Evolutionary conservation across 2,888 invertebrate species (phyloP), one percentile per base, ranked within the genome.

Genomic region (Acleris holmiana): DNA sequence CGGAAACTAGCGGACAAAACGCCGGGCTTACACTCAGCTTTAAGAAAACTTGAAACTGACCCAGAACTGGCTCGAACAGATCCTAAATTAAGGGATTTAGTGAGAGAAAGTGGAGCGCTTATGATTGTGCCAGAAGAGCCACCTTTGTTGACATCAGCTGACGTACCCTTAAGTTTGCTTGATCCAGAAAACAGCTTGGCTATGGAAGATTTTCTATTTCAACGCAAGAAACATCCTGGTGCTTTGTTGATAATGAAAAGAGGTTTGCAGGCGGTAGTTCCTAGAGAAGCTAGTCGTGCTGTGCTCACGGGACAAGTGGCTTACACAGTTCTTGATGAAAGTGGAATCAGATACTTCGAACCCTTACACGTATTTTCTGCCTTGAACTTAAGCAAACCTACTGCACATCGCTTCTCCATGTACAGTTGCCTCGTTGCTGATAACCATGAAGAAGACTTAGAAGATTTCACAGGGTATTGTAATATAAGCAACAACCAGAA

Each of bases 261-360:
- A 76, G 95, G 95, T 6, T 83, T 95, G 48, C 96, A 96, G 79
- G 95, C 95, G 0, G 96, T 97, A 2, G 94, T 97, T 4, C 97
- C 97, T 0, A 93, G 95, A 59, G 96, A 96, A 82, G 95, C 96
- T 0, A 94, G 96, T 61, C 93, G 95, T 40, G 94, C 95, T 18
- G 96, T 96, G 1, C 84, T 96, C 10, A 95, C 95, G 1, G 96
- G 96, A 3, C 93, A 96, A 84, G 94, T 96, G 0, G 94, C 96
- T 1, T 97, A 96, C 77, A 95, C 95, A 13, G 94, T 96, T 8
- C 93, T 97, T 4, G 96, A 96, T 74, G 96, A 97, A 82, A 94
- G 93, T 69, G 96, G 97, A 23, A 94, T 96, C 41, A 94, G 94
- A 64, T 95, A 95, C 76, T 96, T 96, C 76, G 96, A 96, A 76